Base-by-base conservation (phyloP, 2,888 invertebrate species). In the Callimorpha dominula region DNA sequence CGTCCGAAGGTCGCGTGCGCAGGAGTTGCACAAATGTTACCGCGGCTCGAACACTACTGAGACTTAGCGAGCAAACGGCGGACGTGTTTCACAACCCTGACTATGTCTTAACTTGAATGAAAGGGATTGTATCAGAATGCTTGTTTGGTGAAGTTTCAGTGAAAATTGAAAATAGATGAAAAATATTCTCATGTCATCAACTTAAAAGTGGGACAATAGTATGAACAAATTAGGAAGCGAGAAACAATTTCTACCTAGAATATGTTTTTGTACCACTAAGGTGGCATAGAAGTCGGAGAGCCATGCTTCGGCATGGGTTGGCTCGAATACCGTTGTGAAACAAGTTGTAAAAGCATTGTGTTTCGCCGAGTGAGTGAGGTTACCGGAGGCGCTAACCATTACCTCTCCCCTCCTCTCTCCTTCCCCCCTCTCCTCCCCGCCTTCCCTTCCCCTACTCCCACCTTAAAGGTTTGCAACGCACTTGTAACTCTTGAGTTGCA, bases 41-140 rank as follows among this genome's bases (percentile, higher is more conserved):
- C 90, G 88, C 82, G 86, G 93, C 87, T 90, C 87, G 91, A 84
- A 85, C 87, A 89, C 91, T 88, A 95, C 95, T 95, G 95, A 94
- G 91, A 88, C 88, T 83, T 79, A 77, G 79, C 81, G 78, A 82
- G 75, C 79, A 71, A 82, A 85, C 83, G 76, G 86, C 87, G 85
- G 85, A 75, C 80, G 77, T 87, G 80, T 94, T 94, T 92, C 94
- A 90, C 94, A 95, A 94, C 92, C 91, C 93, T 82, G 87, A 86
- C 85, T 89, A 90, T 95, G 92, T 92, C 93, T 90, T 92, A 93
- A 94, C 85, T 78, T 90, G 92, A 93, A 89, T 92, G 93, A 91
- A 90, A 91, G 90, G 91, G 89, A 88, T 80, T 79, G 84, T 82
- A 88, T 84, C 87, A 83, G 86, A 84, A 82, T 65, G 69, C 46